phyloP scores from a whole-genome alignment of 2,113 vertebrate genomes.

The Nerophis lumbriciformis region DNA sequence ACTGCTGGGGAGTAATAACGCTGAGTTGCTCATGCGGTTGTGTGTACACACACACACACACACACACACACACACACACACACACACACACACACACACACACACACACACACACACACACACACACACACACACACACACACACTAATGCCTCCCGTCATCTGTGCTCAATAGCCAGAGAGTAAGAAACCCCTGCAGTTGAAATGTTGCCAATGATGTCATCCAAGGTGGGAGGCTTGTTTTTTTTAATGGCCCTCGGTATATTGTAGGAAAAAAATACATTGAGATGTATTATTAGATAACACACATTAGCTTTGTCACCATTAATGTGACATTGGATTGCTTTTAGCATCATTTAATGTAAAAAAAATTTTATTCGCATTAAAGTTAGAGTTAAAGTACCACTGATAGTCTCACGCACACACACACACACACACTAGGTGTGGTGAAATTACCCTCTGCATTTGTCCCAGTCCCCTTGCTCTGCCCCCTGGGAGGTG shows the following conservation, averaged over 20 bases:
- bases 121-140: neutral
- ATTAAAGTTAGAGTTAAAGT: no score
- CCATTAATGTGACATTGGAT: neutral
- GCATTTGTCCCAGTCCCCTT: no score
- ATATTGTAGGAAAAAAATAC: neutral
- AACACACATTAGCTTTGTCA: neutral
- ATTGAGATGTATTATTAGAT: neutral
- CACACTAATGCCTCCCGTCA: no score
- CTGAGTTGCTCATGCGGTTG: slow-evolving; percentile 21
- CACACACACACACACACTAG: no score
- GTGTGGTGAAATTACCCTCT: no score
- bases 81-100: slow-evolving; percentile 7
- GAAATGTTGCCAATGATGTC: no score
- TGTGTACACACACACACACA: slow-evolving; percentile 1
- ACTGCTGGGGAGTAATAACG: slow-evolving; percentile 41
- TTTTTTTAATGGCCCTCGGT: no score
- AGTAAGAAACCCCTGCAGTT: neutral
- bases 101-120: neutral
- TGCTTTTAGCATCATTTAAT: neutral
- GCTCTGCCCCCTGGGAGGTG: no score
- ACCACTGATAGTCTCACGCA: no score
- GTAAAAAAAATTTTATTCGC: no score
- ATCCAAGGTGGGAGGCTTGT: neutral
- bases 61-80: slow-evolving; percentile 7
- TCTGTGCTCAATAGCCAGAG: neutral